A percentile compares a stretch with the other conserved stretches of the same genome.
phyloP scores from a whole-genome alignment of 1,140 invertebrate genomes.

The Metopolophium dirhodum region DNA sequence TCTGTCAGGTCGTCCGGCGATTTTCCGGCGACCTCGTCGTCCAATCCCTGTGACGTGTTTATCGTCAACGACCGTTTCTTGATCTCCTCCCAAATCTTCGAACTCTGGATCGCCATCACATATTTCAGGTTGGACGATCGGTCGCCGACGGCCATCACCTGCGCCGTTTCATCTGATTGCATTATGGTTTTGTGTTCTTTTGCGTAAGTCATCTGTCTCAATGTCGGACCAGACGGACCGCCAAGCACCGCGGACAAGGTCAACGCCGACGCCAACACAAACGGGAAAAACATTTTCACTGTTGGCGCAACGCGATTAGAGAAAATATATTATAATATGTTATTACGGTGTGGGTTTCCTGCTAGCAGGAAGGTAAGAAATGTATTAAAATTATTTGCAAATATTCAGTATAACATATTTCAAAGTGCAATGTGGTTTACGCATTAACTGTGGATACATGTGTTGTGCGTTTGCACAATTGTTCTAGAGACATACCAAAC shows the following conservation, averaged over 20 bases:
- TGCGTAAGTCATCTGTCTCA: not conserved
- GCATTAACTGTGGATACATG: not conserved
- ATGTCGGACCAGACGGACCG: not conserved
- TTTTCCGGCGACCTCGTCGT: not conserved
- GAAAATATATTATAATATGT: not conserved
- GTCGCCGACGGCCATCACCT: not conserved
- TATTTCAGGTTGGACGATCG: not conserved
- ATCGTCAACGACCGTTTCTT: not conserved
- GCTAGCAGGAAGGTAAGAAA: not conserved
- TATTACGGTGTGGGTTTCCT: not conserved
- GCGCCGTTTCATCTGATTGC: too few relatives aligned
- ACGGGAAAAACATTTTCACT: not conserved
- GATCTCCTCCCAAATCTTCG: not conserved
- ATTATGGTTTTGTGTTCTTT: too few relatives aligned
- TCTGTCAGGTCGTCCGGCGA: not conserved
- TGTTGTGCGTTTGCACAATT: not conserved
- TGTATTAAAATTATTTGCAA: not conserved
- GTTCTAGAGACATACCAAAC: not conserved
- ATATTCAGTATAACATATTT: not conserved
- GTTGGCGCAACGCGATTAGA: not conserved
- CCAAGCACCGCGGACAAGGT: not conserved
- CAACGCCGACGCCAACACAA: not conserved
- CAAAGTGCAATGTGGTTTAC: not conserved
- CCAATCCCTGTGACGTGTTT: rapidly evolving
- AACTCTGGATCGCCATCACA: not conserved